These are phyloP conservation scores for Psittacula cyanocephala DNA, from an alignment of 2,113 vertebrate genomes.

Conservation along the genomic window DNA sequence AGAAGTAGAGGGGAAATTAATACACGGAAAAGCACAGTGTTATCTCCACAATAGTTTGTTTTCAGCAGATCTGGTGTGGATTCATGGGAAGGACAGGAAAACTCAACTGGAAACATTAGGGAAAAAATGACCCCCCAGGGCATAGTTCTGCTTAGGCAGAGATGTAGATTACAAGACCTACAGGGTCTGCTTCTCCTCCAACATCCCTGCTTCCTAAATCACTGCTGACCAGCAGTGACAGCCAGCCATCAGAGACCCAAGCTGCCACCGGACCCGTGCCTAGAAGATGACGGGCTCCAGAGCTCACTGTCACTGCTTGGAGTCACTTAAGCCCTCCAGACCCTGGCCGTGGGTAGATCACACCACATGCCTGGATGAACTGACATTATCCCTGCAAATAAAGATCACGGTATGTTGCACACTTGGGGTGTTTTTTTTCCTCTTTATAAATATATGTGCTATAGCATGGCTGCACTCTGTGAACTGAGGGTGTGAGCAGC, in stretches of 20 bases:
- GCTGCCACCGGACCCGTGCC: neutral
- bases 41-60: neutral
- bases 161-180: neutral
- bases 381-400: constrained; percentile 10
- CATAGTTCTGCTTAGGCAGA: neutral
- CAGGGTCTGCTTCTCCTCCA: neutral
- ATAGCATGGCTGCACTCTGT: constrained; percentile 8
- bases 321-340: neutral
- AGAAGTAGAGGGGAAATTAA: neutral
- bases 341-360: constrained; percentile 30
- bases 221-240: neutral
- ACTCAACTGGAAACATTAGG: neutral
- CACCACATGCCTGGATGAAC: neutral
- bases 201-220: neutral
- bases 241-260: neutral
- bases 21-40: neutral
- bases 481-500: constrained; percentile 52
- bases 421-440: neutral
- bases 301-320: neutral
- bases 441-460: constrained; percentile 66
- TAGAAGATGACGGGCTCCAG: neutral
- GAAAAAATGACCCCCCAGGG: neutral
- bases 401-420: constrained; percentile 9
- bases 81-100: neutral
- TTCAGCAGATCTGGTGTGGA: neutral